phyloP scores from a whole-genome alignment of 2,797 vertebrate genomes.

The Pseudotriccus pelzelni region DNA sequence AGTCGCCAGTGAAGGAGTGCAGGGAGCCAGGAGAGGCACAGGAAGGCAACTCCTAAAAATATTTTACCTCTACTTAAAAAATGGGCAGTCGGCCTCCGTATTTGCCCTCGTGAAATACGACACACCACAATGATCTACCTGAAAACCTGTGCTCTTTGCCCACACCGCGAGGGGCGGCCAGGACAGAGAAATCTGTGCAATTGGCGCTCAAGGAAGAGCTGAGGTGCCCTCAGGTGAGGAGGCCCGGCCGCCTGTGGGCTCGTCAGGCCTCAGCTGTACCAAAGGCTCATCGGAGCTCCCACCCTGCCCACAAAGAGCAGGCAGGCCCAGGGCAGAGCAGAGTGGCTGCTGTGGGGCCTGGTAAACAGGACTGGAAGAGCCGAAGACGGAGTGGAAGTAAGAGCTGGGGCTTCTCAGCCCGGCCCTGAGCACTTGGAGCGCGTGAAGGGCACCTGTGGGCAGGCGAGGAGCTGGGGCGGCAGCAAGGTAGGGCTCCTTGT shows the following conservation, averaged over 20 bases:
- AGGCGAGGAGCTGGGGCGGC: accelerated
- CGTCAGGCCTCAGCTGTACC: neutral
- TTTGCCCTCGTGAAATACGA: neutral
- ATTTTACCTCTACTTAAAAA: neutral
- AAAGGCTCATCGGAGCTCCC: too few species aligned
- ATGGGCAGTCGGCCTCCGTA: accelerated
- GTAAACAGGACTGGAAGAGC: accelerated
- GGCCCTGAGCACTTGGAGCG: accelerated
- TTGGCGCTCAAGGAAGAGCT: accelerated
- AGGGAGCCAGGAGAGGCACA: neutral
- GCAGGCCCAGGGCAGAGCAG: accelerated
- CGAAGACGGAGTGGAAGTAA: neutral
- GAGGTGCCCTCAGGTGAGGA: accelerated
- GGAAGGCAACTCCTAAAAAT: neutral
- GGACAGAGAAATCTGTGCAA: accelerated
- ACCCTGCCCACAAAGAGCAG: neutral
- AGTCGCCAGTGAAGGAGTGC: accelerated
- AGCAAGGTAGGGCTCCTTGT: neutral
- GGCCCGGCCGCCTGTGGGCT: neutral
- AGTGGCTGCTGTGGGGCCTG: accelerated
- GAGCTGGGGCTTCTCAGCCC: too few species aligned
- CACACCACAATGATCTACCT: too few species aligned
- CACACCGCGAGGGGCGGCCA: accelerated
- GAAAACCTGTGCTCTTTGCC: neutral
- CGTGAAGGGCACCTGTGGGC: accelerated